Evolutionary conservation across 2,113 vertebrate species (phyloP), one percentile per base, ranked within the genome.

Genomic region (Microtus richardsoni): DNA sequence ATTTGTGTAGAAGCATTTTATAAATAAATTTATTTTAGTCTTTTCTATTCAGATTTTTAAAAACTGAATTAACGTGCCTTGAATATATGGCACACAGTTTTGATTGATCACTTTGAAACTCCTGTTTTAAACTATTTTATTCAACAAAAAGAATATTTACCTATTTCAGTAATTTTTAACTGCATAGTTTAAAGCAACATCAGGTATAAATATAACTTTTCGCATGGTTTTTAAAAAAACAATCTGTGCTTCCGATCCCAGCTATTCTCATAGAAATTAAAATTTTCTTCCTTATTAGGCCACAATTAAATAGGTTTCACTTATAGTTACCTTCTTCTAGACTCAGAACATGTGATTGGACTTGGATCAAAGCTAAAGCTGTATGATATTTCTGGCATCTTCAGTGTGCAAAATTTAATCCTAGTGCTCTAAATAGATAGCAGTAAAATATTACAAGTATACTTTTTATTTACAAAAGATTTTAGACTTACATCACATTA

Each of bases 221-320:
- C 49, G 13, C 52, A 78, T 24, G 86, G 21, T 60, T 83, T 89
- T 36, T 28, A 90, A 78, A 93, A n/a, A 94, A 91, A 41, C 93
- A 26, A 10, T 77, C 3, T 86, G 17, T 91, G 26, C 44, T 89
- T 97, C 82, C 41, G 89, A 10, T 93, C 19, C 60, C 66, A 97
- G 52, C 80, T 97, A 17, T 95, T 98, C 47, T 78, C 78, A 16
- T 58, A 88, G 66, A 96, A 78, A 80, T 86, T 49, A 84, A 74
- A 64, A 97, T 96, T 97, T 77, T 92, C 62, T 96, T 97, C 91
- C 91, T 95, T n/a, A 70, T 91, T 66, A 94, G 90, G 22, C 82
- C 24, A 28, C n/a, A 79, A 26, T 85, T 93, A 66, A 93, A 73
- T 80, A 70, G 88, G 60, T 91, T 66, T 94, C 84, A 88, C 30